phyloP scores from a whole-genome alignment of 2,797 vertebrate species.

The Muscicapa striata region DNA sequence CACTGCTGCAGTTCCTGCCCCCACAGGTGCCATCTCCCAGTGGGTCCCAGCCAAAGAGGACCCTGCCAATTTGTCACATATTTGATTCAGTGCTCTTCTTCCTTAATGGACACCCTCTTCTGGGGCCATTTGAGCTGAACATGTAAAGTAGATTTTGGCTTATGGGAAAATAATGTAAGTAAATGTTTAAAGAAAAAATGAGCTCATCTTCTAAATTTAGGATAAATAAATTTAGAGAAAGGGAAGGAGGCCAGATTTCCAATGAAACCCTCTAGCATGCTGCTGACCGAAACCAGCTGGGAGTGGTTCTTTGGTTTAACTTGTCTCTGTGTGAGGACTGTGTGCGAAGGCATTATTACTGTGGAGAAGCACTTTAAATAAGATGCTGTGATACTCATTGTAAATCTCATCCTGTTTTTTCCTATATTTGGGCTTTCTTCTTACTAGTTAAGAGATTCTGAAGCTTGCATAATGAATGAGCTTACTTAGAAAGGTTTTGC shows the following conservation, averaged over 20 bases:
- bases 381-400: background rate
- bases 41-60: background rate
- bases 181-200: constrained; percentile 11
- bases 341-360: background rate
- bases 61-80: background rate
- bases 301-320: background rate
- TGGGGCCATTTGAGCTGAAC: background rate
- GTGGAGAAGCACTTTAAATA: background rate
- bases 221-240: background rate
- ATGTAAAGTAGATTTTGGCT: background rate
- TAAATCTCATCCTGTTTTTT: background rate
- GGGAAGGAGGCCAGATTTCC: background rate
- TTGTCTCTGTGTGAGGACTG: background rate
- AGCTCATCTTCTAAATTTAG: background rate
- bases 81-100: background rate
- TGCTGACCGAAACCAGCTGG: constrained; percentile 6
- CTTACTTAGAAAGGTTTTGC: background rate
- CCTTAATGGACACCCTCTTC: background rate
- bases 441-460: background rate
- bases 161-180: background rate
- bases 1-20: background rate
- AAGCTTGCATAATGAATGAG: background rate
- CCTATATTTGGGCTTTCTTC: background rate
- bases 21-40: background rate
- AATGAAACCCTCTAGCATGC: background rate